These are phyloP conservation scores for Laupala kohalensis DNA, from an alignment of 1,140 invertebrate genomes.

Conservation along the genomic window DNA sequence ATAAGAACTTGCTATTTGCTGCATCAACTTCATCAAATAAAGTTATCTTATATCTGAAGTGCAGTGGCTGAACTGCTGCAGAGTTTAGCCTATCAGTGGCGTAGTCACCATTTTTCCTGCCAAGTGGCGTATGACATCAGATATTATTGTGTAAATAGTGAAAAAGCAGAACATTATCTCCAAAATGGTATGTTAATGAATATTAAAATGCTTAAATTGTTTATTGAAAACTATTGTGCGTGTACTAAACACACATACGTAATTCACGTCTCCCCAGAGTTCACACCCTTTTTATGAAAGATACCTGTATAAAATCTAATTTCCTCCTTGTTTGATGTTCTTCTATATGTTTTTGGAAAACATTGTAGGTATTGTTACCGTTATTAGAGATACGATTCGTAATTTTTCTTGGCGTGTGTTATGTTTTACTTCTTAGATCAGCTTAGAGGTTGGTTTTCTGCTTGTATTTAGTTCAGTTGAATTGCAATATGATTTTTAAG, in stretches of 20 bases:
- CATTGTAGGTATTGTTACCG: background rate
- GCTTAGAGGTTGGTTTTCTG: background rate
- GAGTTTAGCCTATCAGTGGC: background rate
- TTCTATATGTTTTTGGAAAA: background rate
- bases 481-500: no score
- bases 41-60: background rate
- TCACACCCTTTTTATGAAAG: constrained; percentile 4
- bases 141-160: constrained; percentile 6
- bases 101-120: constrained; percentile 8
- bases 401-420: background rate
- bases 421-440: background rate
- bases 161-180: background rate
- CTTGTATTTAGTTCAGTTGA: background rate
- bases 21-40: no score
- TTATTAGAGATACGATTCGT: background rate
- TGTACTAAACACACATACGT: background rate
- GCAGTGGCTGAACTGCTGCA: background rate
- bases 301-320: background rate
- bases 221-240: background rate
- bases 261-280: background rate
- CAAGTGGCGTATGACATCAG: constrained; percentile 6
- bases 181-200: constrained; percentile 1
- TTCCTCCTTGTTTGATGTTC: background rate
- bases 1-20: no score
- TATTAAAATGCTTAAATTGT: background rate